Evolutionary conservation across 2,113 vertebrate species (phyloP).

Genomic region (Callopanchax toddi): DNA sequence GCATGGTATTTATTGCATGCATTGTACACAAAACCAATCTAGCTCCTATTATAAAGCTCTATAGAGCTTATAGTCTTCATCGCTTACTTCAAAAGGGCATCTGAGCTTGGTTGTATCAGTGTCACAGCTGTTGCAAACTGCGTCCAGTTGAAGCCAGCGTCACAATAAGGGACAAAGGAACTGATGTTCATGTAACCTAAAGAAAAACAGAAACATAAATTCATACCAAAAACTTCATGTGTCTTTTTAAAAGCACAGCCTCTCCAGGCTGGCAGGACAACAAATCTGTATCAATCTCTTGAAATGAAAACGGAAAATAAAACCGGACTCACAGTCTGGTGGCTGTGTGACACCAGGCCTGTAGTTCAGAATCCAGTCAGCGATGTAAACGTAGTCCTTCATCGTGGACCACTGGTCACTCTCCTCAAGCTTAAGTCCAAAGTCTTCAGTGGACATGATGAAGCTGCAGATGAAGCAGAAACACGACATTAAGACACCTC

Average conservation of each 20-base stretch:
- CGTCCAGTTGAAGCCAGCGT: constrained; percentile 55
- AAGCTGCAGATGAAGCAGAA: constrained; percentile 56
- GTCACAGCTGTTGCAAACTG: constrained; percentile 40
- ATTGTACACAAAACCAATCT: too few species aligned
- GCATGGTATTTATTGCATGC: too few species aligned
- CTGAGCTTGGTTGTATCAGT: constrained; percentile 44
- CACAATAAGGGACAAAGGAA: constrained; percentile 32
- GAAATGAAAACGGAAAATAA: constrained; percentile 28
- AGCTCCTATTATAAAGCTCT: too few species aligned
- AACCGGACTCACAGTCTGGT: constrained; percentile 75
- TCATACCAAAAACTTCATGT: neutral
- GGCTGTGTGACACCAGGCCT: constrained; percentile 56
- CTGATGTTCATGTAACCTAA: constrained; percentile 44
- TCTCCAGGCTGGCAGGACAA: neutral
- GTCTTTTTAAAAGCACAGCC: neutral
- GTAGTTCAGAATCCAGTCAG: constrained; percentile 77
- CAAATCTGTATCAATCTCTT: neutral
- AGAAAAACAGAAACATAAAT: neutral
- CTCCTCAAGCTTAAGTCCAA: constrained; percentile 66
- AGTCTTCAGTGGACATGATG: constrained; percentile 26
- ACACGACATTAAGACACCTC: constrained; percentile 8
- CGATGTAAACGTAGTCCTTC: constrained; percentile 70
- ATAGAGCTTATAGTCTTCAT: neutral
- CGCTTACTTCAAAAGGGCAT: constrained; percentile 57
- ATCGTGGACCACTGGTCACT: constrained; percentile 64